Evolutionary conservation across 2,888 invertebrate species (phyloP).

Genomic region (Graphium colonna): DNA sequence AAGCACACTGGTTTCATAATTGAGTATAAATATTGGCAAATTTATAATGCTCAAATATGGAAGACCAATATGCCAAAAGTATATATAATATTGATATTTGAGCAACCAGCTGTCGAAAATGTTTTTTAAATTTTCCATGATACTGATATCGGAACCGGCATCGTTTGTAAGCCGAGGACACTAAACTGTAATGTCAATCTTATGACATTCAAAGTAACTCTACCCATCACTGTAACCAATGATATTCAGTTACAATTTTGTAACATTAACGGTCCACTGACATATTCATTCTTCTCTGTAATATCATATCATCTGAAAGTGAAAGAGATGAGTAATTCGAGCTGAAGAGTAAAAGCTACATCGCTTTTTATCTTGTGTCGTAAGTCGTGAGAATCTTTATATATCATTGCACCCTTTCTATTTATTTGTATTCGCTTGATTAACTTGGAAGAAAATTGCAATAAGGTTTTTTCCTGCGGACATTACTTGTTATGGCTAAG

Average conservation of each 20-base stretch:
- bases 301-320: slow-evolving; percentile 13
- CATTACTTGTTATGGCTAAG: neutral
- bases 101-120: too few relatives aligned
- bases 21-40: too few relatives aligned
- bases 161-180: neutral
- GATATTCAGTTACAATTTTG: neutral
- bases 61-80: too few relatives aligned
- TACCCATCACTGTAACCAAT: neutral
- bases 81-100: too few relatives aligned
- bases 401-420: slow-evolving; percentile 17
- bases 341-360: slow-evolving; percentile 18
- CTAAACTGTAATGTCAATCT: neutral
- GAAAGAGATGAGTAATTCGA: slow-evolving; percentile 22
- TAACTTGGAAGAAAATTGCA: slow-evolving; percentile 14
- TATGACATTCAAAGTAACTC: neutral
- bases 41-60: too few relatives aligned
- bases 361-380: slow-evolving; percentile 16
- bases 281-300: slow-evolving; percentile 7
- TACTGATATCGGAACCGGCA: neutral
- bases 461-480: slow-evolving; percentile 6
- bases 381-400: slow-evolving; percentile 20
- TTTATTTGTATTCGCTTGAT: slow-evolving; percentile 15
- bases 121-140: neutral
- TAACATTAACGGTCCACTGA: slow-evolving; percentile 11
- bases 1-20: too few relatives aligned